Evolutionary conservation across 1,140 invertebrate genomes (phyloP).

Genomic region (Leptoteleia sp.): DNA sequence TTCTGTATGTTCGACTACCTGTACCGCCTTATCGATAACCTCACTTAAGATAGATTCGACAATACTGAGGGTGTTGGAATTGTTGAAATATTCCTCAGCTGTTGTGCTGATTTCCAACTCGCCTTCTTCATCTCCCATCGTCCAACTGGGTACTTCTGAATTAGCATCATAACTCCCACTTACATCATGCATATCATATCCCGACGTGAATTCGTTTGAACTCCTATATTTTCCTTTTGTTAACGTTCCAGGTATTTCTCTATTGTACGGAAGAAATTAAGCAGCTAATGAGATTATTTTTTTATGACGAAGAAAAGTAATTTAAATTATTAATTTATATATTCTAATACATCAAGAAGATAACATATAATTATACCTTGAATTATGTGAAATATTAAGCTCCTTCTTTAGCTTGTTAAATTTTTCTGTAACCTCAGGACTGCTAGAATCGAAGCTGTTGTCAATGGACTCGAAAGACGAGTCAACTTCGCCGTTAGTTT

Average conservation of each 20-base stretch:
- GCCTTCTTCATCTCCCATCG: slow-evolving; percentile 77
- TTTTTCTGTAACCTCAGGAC: slow-evolving; percentile 72
- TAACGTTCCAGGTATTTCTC: slow-evolving; percentile 77
- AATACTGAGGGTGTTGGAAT: slow-evolving; percentile 75
- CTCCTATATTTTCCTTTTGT: slow-evolving; percentile 78
- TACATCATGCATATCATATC: slow-evolving; percentile 74
- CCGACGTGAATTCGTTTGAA: slow-evolving; percentile 73
- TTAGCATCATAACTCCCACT: slow-evolving; percentile 75
- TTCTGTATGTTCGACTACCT: slow-evolving; percentile 73
- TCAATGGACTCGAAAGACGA: slow-evolving; percentile 78
- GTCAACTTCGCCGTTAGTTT: slow-evolving; percentile 73
- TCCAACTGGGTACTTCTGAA: slow-evolving; percentile 78
- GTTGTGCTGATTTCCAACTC: slow-evolving; percentile 82
- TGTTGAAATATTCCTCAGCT: slow-evolving; percentile 85
- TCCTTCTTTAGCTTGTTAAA: slow-evolving; percentile 70
- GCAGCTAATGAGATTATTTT: too few species aligned
- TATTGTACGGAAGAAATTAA: too few species aligned
- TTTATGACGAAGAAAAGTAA: too few species aligned
- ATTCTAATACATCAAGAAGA: too few species aligned
- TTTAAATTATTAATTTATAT: too few species aligned
- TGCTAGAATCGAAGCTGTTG: slow-evolving; percentile 78
- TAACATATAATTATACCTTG: slow-evolving; percentile 40
- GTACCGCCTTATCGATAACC: slow-evolving; percentile 81
- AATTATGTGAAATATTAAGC: slow-evolving; percentile 68
- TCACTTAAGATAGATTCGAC: slow-evolving; percentile 83